These are phyloP conservation scores for Hanleya hanleyi DNA, from an alignment of 2,888 invertebrate genomes.

Conservation along the genomic window DNA sequence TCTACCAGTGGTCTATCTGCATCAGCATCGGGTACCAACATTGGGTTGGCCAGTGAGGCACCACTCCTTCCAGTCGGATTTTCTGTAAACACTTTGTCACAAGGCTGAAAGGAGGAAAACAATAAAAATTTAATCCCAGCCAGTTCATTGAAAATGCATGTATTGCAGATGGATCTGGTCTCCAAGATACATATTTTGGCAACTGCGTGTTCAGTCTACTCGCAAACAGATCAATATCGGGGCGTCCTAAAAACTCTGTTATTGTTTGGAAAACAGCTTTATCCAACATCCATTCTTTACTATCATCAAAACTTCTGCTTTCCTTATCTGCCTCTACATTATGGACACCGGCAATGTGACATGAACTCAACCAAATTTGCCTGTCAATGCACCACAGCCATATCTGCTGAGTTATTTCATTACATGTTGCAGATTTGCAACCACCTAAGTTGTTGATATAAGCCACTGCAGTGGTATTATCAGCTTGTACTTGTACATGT, in stretches of 20 bases:
- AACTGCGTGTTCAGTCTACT: slow-evolving; percentile 19
- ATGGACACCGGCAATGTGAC: slow-evolving; percentile 10
- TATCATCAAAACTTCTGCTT: slow-evolving; percentile 3
- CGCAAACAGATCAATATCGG: slow-evolving; percentile 24
- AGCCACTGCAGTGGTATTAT: slow-evolving; percentile 10
- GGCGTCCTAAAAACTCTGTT: neutral
- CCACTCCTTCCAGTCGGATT: neutral
- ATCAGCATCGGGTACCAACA: slow-evolving; percentile 6
- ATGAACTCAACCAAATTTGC: slow-evolving; percentile 7
- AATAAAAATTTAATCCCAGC: neutral
- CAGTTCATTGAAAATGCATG: slow-evolving; percentile 19
- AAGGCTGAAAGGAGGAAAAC: slow-evolving; percentile 22
- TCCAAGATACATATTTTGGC: slow-evolving; percentile 12
- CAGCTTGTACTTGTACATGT: slow-evolving; percentile 1
- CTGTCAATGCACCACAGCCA: slow-evolving; percentile 12
- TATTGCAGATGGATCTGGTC: slow-evolving; percentile 18
- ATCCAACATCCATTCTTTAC: slow-evolving; percentile 19
- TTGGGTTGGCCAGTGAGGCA: slow-evolving; percentile 21
- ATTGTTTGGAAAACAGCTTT: neutral
- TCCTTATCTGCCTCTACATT: slow-evolving; percentile 11
- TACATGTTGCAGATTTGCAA: neutral
- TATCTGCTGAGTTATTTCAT: slow-evolving; percentile 4
- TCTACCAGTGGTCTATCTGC: neutral
- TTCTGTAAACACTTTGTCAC: slow-evolving; percentile 13
- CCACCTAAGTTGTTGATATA: slow-evolving; percentile 16